Base-by-base conservation (phyloP, 1,140 invertebrate species). In the Drosophila fuyamai region DNA sequence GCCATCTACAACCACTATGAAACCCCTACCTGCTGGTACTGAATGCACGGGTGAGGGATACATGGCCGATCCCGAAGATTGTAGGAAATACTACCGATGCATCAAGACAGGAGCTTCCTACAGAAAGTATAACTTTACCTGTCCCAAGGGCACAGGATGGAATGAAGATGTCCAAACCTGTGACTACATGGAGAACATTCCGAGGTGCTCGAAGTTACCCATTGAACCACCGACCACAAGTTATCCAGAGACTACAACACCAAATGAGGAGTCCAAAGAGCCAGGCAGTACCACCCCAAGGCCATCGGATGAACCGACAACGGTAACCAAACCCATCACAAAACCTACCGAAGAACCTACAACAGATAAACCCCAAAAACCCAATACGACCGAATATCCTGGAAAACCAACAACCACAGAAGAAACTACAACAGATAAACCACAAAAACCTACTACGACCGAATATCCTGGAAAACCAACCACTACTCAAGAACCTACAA, bases 41-140 rank as follows among this genome's bases (percentile, higher is more conserved):
- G 61, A 78, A 18, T 94, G 94, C 74, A 79, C 60, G 0, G 79
- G 92, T 27, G 94, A 94, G 92, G 95, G 95, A 46, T 95, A 95
- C 76, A 93, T 94, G 79, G 93, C 93, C 14, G 93, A 95, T 73
- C 84, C 92, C 43, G 93, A 93, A 41, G 93, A 96, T 79, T 96
- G 95, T 72, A 93, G 93, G 47, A 94, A 94, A 78, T 96, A 96
- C 85, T 95, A 95, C 66, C 93, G 95, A 77, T 96, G 95, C 86
- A 94, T 95, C 68, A 93, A 93, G 75, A 93, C 93, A n/a, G 89
- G 93, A 40, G 93, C 93, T 8, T 92, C 92, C 35, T 95, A 93
- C 79, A 93, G 76, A 13, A 94, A 93, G 79, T 95, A 95, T 92
- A 94, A 94, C 65, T 96, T 95, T 90, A 91, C 92, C 36, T 96